Evolutionary conservation across 2,888 invertebrate species (phyloP).

Genomic region (Thecophora atra): DNA sequence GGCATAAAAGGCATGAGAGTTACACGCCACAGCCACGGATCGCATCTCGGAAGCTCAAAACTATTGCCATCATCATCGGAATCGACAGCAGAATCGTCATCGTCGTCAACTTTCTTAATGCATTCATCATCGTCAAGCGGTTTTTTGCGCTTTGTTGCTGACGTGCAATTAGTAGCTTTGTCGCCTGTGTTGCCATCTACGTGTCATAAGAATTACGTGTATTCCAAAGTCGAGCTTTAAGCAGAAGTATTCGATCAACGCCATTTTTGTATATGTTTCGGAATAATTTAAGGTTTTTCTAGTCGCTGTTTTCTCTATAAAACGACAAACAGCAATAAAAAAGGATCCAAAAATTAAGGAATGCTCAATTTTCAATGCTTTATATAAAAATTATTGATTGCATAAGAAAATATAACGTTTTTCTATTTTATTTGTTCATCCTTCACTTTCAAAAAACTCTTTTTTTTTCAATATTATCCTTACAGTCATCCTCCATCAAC

Average conservation of each 20-base stretch:
- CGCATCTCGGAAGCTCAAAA: neutral
- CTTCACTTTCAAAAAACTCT: too few species aligned
- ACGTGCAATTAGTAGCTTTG: conserved; percentile 33
- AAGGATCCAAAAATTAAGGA: too few species aligned
- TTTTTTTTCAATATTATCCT: too few species aligned
- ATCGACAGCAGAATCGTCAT: neutral
- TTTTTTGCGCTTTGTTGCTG: conserved; percentile 7
- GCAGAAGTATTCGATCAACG: neutral
- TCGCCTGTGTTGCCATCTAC: conserved; percentile 28
- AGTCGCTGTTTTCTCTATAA: too few species aligned
- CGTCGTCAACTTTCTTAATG: neutral
- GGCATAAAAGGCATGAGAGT: conserved; percentile 27
- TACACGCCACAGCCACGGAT: conserved; percentile 25
- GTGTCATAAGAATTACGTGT: neutral
- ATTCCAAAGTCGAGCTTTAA: neutral
- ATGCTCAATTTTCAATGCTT: too few species aligned
- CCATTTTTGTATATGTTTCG: neutral
- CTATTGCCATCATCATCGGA: neutral
- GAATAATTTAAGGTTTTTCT: neutral
- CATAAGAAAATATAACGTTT: too few species aligned
- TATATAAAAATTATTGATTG: too few species aligned
- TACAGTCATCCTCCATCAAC: too few species aligned
- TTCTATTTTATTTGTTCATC: too few species aligned
- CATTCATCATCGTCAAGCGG: conserved; percentile 9
- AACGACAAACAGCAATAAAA: neutral